phyloP scores from a whole-genome alignment of 2,888 invertebrate species.

The Gisinianus flammeolus region DNA sequence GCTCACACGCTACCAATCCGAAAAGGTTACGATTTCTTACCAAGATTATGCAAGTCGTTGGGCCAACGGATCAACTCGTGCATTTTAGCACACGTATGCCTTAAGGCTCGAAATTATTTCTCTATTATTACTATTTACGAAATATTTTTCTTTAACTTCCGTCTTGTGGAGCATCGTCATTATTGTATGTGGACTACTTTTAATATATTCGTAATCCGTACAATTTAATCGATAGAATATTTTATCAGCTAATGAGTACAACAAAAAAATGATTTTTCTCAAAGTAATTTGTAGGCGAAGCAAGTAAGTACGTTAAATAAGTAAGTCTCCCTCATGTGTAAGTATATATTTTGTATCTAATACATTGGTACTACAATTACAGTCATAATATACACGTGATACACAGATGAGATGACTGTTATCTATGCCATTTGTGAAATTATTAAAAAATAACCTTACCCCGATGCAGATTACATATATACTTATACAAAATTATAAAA shows the following conservation, averaged over 20 bases:
- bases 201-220: background rate
- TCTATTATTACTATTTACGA: background rate
- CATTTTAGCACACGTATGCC: slow-evolving; percentile 50
- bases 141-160: slow-evolving; percentile 24
- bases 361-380: background rate
- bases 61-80: slow-evolving; percentile 56
- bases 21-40: slow-evolving; percentile 89
- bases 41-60: slow-evolving; percentile 64
- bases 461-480: background rate
- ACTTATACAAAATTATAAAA: background rate
- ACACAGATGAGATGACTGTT: too few species aligned
- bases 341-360: background rate
- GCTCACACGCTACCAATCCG: slow-evolving; percentile 95
- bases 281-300: background rate
- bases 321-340: too few species aligned
- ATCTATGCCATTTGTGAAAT: too few species aligned
- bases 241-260: background rate
- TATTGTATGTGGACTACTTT: too few species aligned
- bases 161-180: background rate
- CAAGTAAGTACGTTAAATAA: too few species aligned
- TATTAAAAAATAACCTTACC: background rate
- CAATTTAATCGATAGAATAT: background rate
- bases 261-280: background rate
- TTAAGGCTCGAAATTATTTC: slow-evolving; percentile 37
- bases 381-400: too few species aligned